Conservation (phyloP, 2,113 vertebrate species). For the Trogon melanurus region DNA sequence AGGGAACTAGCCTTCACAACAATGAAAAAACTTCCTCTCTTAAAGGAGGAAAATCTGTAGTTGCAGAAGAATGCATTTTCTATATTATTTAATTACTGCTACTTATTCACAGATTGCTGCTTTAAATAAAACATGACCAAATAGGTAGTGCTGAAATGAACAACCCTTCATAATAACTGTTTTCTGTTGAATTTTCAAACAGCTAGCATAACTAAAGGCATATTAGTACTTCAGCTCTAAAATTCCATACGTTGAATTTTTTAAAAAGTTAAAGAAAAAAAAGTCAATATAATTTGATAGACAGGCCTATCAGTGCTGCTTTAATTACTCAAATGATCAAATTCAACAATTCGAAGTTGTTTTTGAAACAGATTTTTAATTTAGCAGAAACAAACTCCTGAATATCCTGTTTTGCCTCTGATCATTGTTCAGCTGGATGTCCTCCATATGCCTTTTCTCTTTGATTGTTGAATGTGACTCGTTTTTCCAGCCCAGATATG, state of each 20-base stretch:
- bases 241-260: not conserved
- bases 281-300: not conserved
- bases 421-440: not conserved
- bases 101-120: not conserved
- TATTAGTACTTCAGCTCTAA: not conserved
- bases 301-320: not conserved
- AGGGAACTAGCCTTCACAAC: not conserved
- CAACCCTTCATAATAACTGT: not conserved
- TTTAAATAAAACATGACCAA: not conserved
- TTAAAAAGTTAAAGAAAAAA: not conserved
- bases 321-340: not conserved
- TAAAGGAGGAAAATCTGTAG: not conserved
- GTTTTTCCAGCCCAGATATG: not conserved
- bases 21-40: not conserved
- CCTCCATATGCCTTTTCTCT: not conserved
- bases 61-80: not conserved
- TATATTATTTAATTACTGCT: not conserved
- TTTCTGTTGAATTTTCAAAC: not conserved
- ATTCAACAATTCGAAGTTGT: not conserved
- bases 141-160: not conserved
- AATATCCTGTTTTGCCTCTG: not conserved
- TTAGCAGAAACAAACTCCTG: not conserved
- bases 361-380: constrained; percentile 15
- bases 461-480: not conserved
- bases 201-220: not conserved